Evolutionary conservation across 2,797 vertebrate species (phyloP).

Genomic region (Phoebastria nigripes): DNA sequence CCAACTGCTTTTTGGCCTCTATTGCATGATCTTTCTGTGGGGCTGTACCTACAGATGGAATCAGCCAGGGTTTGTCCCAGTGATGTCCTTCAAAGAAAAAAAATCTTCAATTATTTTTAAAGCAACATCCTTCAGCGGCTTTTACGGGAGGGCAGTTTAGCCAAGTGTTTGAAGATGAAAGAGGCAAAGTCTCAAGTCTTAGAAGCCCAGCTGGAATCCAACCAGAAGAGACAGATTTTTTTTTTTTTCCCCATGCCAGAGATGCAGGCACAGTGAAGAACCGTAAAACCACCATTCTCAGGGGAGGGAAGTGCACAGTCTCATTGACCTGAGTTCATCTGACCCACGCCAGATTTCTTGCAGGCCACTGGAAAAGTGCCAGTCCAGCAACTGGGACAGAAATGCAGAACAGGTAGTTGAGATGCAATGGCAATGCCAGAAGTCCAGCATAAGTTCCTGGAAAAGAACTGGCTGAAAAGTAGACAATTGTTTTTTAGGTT

Average conservation of each 20-base stretch:
- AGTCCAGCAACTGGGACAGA: background rate
- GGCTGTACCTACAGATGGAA: background rate
- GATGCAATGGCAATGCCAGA: background rate
- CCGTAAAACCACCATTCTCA: background rate
- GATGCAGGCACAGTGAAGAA: background rate
- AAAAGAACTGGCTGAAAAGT: background rate
- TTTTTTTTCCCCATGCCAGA: background rate
- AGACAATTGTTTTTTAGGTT: background rate
- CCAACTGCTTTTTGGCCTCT: background rate
- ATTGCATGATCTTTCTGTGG: background rate
- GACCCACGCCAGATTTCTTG: background rate
- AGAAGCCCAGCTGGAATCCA: background rate
- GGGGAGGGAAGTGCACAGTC: background rate
- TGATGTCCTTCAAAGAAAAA: background rate
- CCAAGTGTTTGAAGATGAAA: conserved; percentile 7
- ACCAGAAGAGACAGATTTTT: background rate
- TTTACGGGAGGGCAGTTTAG: background rate
- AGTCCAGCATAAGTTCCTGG: background rate
- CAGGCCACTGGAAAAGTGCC: background rate
- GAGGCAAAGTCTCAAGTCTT: background rate
- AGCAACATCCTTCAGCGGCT: background rate
- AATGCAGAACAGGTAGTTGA: background rate
- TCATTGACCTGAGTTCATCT: background rate
- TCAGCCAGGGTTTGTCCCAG: background rate
- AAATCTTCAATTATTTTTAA: background rate